phyloP scores from a whole-genome alignment of 2,113 vertebrate genomes.

The Poicephalus gulielmi region DNA sequence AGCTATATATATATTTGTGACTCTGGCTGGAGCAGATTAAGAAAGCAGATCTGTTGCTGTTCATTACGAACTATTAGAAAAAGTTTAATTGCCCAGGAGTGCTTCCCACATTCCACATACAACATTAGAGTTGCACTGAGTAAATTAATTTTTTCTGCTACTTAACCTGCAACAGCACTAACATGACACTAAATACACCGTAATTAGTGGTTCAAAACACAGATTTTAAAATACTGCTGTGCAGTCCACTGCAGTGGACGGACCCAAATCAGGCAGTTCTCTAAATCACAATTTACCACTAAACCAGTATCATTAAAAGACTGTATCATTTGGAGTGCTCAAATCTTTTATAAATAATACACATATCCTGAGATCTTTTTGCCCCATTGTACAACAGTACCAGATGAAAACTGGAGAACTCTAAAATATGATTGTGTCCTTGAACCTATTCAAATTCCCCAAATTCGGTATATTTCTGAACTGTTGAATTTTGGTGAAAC shows the following conservation, averaged over 20 bases:
- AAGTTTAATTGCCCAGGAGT: not conserved
- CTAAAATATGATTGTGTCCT: not conserved
- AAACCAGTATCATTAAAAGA: not conserved
- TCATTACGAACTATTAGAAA: not conserved
- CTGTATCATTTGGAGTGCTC: not conserved
- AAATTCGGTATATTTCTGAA: not conserved
- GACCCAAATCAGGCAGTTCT: not conserved
- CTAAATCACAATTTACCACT: not conserved
- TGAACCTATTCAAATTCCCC: not conserved
- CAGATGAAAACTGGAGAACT: not conserved
- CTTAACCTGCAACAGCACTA: not conserved
- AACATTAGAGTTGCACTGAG: not conserved
- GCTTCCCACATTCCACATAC: not conserved
- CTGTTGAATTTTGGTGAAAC: not conserved
- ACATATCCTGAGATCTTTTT: not conserved
- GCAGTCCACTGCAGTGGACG: not conserved
- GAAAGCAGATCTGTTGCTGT: not conserved
- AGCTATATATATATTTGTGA: not conserved
- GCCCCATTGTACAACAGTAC: not conserved
- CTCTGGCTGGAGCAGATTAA: not conserved
- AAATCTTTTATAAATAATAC: not conserved
- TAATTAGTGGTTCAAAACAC: not conserved
- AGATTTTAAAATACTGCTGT: not conserved
- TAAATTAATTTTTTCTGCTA: not conserved
- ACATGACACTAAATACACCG: not conserved